Conservation (phyloP, 2,113 vertebrate species). For the Trichechus manatus region DNA sequence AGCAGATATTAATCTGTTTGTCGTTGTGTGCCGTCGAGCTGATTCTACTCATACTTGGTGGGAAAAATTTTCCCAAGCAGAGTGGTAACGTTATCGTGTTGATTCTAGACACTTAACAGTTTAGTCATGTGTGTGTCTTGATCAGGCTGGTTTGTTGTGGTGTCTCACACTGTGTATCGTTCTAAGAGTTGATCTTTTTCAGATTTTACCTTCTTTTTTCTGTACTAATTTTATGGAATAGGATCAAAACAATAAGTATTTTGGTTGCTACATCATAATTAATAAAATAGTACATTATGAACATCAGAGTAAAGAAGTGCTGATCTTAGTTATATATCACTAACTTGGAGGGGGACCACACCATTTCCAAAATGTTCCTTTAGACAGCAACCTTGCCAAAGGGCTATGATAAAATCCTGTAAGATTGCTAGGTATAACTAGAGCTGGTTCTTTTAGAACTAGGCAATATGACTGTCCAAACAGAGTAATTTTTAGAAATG, state of each 20-base stretch:
- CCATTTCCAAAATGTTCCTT: conserved; percentile 47
- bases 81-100: background rate
- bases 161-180: background rate
- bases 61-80: background rate
- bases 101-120: background rate
- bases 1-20: background rate
- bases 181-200: background rate
- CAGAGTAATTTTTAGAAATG: conserved; percentile 39
- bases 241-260: conserved; percentile 20
- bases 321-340: background rate
- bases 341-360: background rate
- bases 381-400: background rate
- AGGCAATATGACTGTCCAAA: background rate
- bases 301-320: background rate
- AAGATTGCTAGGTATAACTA: background rate
- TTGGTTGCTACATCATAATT: background rate
- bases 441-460: background rate
- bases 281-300: conserved; percentile 1
- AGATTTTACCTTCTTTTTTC: background rate
- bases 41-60: background rate
- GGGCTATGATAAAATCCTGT: background rate
- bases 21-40: background rate
- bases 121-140: background rate
- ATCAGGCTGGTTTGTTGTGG: background rate
- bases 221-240: background rate